Base-by-base conservation (phyloP, 2,797 vertebrate species). In the Orestias chungarensis region DNA sequence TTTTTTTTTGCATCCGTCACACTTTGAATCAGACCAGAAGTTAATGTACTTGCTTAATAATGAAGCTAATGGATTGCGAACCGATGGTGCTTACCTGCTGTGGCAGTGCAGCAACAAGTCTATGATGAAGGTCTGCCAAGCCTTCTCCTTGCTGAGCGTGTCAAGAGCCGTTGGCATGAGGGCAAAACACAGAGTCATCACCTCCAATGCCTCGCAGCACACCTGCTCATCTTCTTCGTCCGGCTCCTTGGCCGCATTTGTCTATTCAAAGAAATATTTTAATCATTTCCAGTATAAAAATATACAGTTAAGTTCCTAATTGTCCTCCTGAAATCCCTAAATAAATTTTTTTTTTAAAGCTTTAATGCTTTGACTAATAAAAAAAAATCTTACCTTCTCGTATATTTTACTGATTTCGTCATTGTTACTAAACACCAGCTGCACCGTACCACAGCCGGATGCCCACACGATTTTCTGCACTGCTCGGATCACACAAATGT, bases 351-450 rank as follows among this genome's bases (percentile, higher is more conserved):
- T 20, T 23, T 23, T 42, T n/a, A 20, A n/a, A n/a, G n/a, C n/a
- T n/a, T n/a, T n/a, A n/a, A 3, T 17, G 46, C 46, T 40, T 44
- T 46, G 31, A 55, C n/a, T 0, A 18, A n/a, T n/a, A n/a, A n/a
- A n/a, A 14, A 2, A 40, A 25, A 23, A 11, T 57, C 69, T 93
- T 91, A 99, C 98, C 96, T 99, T 99, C 81, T 99, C 98, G 52
- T 99, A 99, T 88, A 99, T 97, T 93, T 98, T 98, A 94, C 96
- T 98, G n/a, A 99, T 97, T 88, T 99, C 98, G 74, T 99, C 98
- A 92, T 98, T 99, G 1, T 97, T 96, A 86, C 97, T 98, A 92
- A 99, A 99, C 74, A 99, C 97, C 18, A 98, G 95, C 82, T 99
- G 97, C 79, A 99, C 96, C 55, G 96, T 96, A 47, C 98, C 98